Base-by-base conservation (phyloP, 1,140 invertebrate species). In the Vanessa tameamea region DNA sequence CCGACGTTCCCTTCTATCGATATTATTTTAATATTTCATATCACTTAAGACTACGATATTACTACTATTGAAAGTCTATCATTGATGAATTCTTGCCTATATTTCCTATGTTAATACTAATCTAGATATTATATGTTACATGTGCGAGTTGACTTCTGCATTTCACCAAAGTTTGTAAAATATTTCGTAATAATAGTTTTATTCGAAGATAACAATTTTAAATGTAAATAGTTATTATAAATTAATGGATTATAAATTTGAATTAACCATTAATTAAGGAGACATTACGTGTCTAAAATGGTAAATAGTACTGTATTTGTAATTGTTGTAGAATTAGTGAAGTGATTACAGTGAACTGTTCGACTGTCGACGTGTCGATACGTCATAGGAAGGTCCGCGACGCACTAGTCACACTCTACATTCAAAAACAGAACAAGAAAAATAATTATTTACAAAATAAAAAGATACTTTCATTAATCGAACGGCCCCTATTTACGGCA, bases 101-200 rank as follows among this genome's bases (percentile, higher is more conserved):
- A 75, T 75, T 74, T 84, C 76, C 77, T 84, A 72, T 83, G 84
- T 84, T 87, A 82, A 74, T 83, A 77, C 76, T 77, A 64, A 76
- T 88, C 83, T 89, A 90, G 84, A 87, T 90, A 90, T 85, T 89
- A 85, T 84, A 84, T 83, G 79, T 89, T 88, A 85, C 77, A 88
- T 79, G 86, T 87, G 85, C 87, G 85, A 90, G 83, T 88, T 82
- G 80, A 91, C 84, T 87, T 88, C 82, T 87, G 89, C 87, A 89
- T 89, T 87, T 90, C 89, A 92, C 91, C 91, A 92, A 92, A 92
- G 91, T 92, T 92, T 92, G 91, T 92, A 92, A 91, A 91, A 91
- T 92, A 92, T 88, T 88, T 91, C 88, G 82, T 91, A 91, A 89
- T 90, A 81, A 86, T 92, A 90, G 88, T 88, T 88, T 89, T 83